These are phyloP conservation scores for Pithys albifrons DNA, from an alignment of 2,113 vertebrate genomes.

Conservation along the genomic window DNA sequence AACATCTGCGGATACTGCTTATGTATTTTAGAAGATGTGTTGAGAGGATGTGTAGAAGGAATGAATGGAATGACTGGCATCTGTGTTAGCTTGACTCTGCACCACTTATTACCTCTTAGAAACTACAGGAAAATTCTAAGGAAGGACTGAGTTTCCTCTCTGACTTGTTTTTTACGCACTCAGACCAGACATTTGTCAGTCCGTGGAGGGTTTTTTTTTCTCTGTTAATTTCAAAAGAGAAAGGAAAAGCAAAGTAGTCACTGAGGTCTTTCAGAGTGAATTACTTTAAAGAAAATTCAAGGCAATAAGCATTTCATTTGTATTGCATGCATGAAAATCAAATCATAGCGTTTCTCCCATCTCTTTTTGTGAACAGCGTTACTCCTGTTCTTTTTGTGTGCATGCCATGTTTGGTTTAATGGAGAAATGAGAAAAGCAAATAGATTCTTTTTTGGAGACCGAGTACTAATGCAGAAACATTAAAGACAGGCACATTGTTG, in stretches of 20 bases:
- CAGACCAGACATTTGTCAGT: not conserved
- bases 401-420: conserved; percentile 65
- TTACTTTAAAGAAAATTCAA: conserved; percentile 44
- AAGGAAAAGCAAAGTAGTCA: not conserved
- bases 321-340: conserved; percentile 48
- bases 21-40: not conserved
- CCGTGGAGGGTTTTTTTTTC: not conserved
- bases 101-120: conserved; percentile 2
- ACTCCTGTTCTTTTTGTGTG: conserved; percentile 24
- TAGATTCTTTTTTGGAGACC: conserved; percentile 63
- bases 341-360: conserved; percentile 29
- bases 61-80: conserved; percentile 27
- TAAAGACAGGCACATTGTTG: conserved; percentile 65
- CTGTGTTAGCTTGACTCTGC: not conserved
- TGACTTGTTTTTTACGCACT: not conserved
- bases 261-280: not conserved
- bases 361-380: not conserved
- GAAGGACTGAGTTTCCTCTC: not conserved
- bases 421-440: conserved; percentile 65
- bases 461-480: conserved; percentile 69
- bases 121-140: not conserved
- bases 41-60: conserved; percentile 29
- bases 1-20: not conserved
- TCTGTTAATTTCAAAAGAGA: not conserved
- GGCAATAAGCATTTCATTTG: conserved; percentile 45